phyloP scores from a whole-genome alignment of 2,888 invertebrate species.

The Hyposoter didymator region DNA sequence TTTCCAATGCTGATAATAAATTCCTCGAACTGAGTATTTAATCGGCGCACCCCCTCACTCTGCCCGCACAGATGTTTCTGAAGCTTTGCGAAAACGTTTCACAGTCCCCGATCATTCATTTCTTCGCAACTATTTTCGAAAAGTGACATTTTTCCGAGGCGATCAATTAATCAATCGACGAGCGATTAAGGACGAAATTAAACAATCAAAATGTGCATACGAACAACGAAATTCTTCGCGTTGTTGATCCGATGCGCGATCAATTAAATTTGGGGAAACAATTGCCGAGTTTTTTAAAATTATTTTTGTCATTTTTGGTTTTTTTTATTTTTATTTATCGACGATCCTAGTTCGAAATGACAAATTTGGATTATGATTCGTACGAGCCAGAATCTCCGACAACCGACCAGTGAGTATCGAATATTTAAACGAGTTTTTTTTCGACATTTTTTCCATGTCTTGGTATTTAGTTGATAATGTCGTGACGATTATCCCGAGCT shows the following conservation, averaged over 20 bases:
- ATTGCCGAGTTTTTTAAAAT: neutral
- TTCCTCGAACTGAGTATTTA: constrained; percentile 55
- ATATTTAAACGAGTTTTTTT: neutral
- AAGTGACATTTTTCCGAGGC: neutral
- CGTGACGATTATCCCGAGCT: neutral
- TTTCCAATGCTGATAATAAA: constrained; percentile 54
- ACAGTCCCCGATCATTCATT: neutral
- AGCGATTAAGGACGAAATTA: neutral
- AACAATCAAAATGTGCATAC: neutral
- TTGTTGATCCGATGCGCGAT: neutral
- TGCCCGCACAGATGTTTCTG: constrained; percentile 37
- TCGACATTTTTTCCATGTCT: neutral
- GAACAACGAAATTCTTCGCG: neutral
- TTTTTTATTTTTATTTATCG: neutral
- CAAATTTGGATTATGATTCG: constrained; percentile 47
- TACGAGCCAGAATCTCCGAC: constrained; percentile 4
- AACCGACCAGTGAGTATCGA: constrained; percentile 42
- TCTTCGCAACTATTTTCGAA: neutral
- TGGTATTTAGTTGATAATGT: neutral
- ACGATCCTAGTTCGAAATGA: constrained; percentile 38
- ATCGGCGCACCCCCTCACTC: constrained; percentile 55
- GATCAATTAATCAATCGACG: neutral
- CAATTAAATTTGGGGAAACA: neutral
- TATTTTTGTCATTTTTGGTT: neutral
- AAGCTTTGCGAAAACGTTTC: constrained; percentile 23